phyloP scores from a whole-genome alignment of 2,797 vertebrate species.

The Sphenodon punctatus region DNA sequence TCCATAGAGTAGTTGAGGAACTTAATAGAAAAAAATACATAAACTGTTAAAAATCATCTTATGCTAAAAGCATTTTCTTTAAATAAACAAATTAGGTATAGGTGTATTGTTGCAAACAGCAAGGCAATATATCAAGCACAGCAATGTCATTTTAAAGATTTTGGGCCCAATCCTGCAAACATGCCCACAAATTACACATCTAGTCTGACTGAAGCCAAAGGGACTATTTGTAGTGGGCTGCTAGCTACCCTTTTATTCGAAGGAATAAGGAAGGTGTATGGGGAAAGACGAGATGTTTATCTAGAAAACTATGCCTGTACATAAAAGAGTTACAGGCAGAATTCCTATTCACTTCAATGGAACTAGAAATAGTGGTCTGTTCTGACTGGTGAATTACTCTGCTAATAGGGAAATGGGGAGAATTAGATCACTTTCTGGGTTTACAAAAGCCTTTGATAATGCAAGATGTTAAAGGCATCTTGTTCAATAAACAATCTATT shows the following conservation, averaged over 20 bases:
- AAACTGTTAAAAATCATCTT: not conserved
- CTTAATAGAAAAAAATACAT: slow-evolving; percentile 65
- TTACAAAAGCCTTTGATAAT: not conserved
- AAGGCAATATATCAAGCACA: not conserved
- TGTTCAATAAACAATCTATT: too few relatives aligned
- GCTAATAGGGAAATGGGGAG: rapidly evolving
- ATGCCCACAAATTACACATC: not conserved
- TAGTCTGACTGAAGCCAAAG: not conserved
- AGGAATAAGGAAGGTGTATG: too few relatives aligned
- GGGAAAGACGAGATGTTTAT: too few relatives aligned
- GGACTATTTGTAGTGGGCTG: too few relatives aligned
- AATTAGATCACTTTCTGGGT: too few relatives aligned
- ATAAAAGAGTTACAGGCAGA: too few relatives aligned
- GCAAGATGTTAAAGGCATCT: too few relatives aligned
- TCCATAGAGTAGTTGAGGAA: slow-evolving; percentile 82
- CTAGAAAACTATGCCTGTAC: too few relatives aligned
- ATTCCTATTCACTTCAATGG: too few relatives aligned
- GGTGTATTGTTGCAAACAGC: not conserved
- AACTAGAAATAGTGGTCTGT: too few relatives aligned
- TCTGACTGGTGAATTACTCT: too few relatives aligned
- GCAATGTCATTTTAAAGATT: not conserved
- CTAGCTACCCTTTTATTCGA: not conserved
- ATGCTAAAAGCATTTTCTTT: not conserved
- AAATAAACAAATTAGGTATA: not conserved
- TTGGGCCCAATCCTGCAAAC: not conserved